Evolutionary conservation across 2,797 vertebrate genomes (phyloP).

Genomic region (Rhadinocentrus ornatus): DNA sequence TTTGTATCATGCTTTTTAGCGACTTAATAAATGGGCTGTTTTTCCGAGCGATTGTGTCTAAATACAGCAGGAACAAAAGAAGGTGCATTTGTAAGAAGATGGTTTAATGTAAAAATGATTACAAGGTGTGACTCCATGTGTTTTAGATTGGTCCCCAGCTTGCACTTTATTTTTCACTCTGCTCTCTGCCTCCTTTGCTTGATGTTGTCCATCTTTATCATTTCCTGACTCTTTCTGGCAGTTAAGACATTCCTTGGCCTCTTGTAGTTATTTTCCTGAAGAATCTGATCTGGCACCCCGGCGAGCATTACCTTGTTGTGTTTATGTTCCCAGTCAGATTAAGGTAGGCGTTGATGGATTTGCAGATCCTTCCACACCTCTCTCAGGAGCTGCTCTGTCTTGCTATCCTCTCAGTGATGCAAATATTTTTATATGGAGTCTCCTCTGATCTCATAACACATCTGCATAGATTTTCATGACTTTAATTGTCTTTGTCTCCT

Average conservation of each 20-base stretch:
- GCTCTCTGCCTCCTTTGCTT: neutral
- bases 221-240: neutral
- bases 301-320: slow-evolving; percentile 32
- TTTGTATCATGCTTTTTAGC: neutral
- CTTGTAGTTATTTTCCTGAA: slow-evolving; percentile 41
- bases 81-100: neutral
- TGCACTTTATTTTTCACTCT: slow-evolving; percentile 4
- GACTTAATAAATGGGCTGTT: neutral
- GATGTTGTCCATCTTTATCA: slow-evolving; percentile 7
- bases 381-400: neutral
- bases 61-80: neutral
- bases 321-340: slow-evolving; percentile 58
- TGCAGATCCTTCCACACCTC: slow-evolving; percentile 18
- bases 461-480: slow-evolving; percentile 9
- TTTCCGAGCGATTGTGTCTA: neutral
- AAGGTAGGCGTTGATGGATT: slow-evolving; percentile 33
- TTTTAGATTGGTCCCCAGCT: slow-evolving; percentile 18
- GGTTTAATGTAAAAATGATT: neutral
- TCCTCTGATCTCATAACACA: slow-evolving; percentile 3
- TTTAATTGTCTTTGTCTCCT: neutral
- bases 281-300: slow-evolving; percentile 63
- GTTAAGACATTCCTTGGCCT: slow-evolving; percentile 26
- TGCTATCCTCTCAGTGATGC: slow-evolving; percentile 1
- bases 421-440: slow-evolving; percentile 5
- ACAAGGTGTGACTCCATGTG: slow-evolving; percentile 4